Percentiles rank a stretch among this genome's conserved stretches.
Conservation (phyloP, 2,888 invertebrate genomes). For the Dione vanillae region DNA sequence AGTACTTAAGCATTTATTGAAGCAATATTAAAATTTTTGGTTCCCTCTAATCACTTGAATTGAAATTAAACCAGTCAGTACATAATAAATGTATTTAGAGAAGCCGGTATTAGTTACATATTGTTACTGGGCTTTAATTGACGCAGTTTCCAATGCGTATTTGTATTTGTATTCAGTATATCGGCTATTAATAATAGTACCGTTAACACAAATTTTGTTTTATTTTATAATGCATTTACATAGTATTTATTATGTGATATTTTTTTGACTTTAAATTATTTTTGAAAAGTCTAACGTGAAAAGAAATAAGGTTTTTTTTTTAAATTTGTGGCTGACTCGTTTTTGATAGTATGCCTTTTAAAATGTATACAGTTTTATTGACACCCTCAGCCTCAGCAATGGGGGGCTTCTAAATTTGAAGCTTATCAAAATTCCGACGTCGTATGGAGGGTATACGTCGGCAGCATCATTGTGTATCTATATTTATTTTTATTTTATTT, state of each 20-base stretch:
- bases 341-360: constrained; percentile 36
- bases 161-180: not conserved
- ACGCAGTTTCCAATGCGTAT: no score
- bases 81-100: no score
- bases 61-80: no score
- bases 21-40: no score
- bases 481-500: constrained; percentile 6
- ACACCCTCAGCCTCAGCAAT: constrained; percentile 48
- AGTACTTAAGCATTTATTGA: no score
- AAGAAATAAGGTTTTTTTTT: constrained; percentile 12
- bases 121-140: no score
- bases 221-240: not conserved
- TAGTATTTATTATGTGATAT: not conserved
- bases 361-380: constrained; percentile 52
- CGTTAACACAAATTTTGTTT: not conserved
- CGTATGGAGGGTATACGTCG: constrained; percentile 64
- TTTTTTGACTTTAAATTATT: not conserved
- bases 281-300: not conserved
- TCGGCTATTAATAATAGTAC: not conserved
- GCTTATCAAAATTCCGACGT: constrained; percentile 71
- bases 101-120: no score
- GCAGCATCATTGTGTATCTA: constrained; percentile 67
- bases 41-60: no score
- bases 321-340: constrained; percentile 35
- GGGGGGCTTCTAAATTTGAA: constrained; percentile 51